Conservation (phyloP, 2,113 vertebrate genomes). For the Agapornis roseicollis region DNA sequence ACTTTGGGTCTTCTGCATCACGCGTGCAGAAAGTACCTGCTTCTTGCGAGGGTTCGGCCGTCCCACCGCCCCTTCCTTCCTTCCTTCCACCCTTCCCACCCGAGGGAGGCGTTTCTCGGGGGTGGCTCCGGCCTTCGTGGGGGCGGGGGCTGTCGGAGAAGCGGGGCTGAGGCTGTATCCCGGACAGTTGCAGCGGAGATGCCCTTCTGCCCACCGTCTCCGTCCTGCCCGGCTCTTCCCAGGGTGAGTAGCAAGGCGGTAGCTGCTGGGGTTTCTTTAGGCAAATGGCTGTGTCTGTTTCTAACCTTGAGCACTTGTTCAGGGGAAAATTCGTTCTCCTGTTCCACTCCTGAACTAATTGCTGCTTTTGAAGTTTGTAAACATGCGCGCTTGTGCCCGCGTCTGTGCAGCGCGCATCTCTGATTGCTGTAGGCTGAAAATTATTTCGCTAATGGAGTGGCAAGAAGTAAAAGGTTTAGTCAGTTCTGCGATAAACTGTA, state of each 20-base stretch:
- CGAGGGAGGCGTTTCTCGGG: background rate
- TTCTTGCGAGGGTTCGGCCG: background rate
- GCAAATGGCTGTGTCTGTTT: background rate
- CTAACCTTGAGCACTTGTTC: background rate
- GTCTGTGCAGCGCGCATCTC: background rate
- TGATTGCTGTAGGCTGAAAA: background rate
- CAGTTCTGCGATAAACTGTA: background rate
- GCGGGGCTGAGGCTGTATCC: background rate
- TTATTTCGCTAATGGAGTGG: background rate
- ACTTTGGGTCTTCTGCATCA: background rate
- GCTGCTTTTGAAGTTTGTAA: conserved; percentile 30
- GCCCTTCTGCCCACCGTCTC: background rate
- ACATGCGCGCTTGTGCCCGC: background rate
- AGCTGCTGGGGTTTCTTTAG: background rate
- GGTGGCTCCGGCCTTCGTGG: background rate
- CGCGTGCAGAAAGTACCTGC: background rate
- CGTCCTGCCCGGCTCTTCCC: background rate
- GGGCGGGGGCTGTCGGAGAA: background rate
- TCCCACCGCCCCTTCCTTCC: background rate
- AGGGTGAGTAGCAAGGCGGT: background rate
- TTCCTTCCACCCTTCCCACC: background rate
- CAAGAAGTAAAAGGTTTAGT: background rate
- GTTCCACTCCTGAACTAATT: background rate
- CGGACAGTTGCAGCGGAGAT: background rate
- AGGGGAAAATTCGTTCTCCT: background rate